phyloP scores from a whole-genome alignment of 2,113 vertebrate species.

The Oplegnathus fasciatus region DNA sequence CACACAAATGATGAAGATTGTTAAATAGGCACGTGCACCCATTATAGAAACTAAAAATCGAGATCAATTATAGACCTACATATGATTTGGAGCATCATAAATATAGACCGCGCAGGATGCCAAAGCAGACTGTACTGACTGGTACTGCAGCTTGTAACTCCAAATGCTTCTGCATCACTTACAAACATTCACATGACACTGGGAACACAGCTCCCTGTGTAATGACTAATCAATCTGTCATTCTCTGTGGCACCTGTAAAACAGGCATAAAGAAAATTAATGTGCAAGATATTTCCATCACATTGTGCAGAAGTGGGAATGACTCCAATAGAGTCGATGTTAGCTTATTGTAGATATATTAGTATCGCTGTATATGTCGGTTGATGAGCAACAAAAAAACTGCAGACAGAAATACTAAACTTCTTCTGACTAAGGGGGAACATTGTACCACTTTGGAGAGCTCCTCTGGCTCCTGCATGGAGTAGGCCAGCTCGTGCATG shows the following conservation, averaged over 20 bases:
- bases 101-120: not conserved
- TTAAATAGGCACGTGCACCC: not conserved
- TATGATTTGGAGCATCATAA: constrained; percentile 4
- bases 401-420: not conserved
- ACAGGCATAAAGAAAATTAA: not conserved
- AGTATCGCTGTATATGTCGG: rapidly evolving
- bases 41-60: constrained; percentile 5
- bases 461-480: constrained; percentile 89
- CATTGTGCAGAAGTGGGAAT: no score
- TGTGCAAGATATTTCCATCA: not conserved
- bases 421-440: constrained; percentile 56
- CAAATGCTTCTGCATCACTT: constrained; percentile 3
- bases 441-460: constrained; percentile 86
- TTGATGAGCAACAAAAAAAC: not conserved
- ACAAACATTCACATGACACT: not conserved
- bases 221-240: not conserved
- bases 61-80: constrained; percentile 8
- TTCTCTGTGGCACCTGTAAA: not conserved
- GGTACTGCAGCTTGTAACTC: not conserved
- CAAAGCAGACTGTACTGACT: constrained; percentile 11
- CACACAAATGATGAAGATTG: not conserved
- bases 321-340: no score
- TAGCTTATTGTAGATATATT: no score
- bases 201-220: not conserved
- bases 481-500: constrained; percentile 85